phyloP scores from a whole-genome alignment of 2,113 vertebrate genomes.

The Chrysochloris asiatica region DNA sequence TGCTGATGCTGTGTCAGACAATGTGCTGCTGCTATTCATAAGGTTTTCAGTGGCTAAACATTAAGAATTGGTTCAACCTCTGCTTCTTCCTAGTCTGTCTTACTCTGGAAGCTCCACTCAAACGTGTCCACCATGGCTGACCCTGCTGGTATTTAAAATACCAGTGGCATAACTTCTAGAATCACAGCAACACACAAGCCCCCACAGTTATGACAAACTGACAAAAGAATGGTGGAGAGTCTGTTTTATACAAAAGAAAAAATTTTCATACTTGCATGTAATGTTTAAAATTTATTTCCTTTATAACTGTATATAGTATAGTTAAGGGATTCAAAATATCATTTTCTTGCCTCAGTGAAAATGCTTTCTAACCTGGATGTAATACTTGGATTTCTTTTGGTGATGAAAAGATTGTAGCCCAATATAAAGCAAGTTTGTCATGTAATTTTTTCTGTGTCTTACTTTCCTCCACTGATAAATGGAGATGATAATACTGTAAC shows the following conservation, averaged over 20 bases:
- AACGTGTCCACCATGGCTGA: too few species aligned
- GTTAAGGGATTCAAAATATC: neutral
- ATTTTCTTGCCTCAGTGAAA: neutral
- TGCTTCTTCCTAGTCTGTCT: too few species aligned
- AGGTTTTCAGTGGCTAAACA: too few species aligned
- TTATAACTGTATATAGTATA: neutral
- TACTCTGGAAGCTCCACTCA: too few species aligned
- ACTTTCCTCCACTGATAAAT: neutral
- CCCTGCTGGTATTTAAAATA: too few species aligned
- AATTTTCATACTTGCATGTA: neutral
- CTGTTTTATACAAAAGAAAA: conserved; percentile 41
- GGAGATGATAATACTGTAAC: neutral
- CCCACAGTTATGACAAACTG: too few species aligned
- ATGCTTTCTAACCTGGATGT: neutral
- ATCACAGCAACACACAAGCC: too few species aligned
- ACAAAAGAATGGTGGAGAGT: too few species aligned
- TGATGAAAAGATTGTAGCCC: neutral
- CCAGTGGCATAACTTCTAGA: too few species aligned
- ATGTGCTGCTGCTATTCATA: too few species aligned
- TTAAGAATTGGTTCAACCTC: too few species aligned
- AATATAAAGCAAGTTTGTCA: neutral
- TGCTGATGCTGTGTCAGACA: too few species aligned
- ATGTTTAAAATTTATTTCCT: neutral
- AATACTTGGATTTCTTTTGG: neutral
- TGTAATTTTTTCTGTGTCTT: neutral